Evolutionary conservation across 2,888 invertebrate species (phyloP).

Genomic region (Stomorhina lunata): DNA sequence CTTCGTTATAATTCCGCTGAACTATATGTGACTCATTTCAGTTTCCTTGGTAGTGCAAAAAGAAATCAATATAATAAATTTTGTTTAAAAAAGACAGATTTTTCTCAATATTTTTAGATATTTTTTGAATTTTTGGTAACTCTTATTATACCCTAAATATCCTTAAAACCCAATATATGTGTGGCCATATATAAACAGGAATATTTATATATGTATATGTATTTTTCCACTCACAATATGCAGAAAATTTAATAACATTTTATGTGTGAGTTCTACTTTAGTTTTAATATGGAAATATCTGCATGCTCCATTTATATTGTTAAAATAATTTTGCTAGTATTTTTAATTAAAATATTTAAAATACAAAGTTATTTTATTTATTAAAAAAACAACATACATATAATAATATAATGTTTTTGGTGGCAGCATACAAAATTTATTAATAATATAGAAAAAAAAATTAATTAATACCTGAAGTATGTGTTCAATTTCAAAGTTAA

Average conservation of each 20-base stretch:
- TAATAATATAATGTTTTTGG: constrained; percentile 1
- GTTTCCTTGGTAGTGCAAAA: too few relatives aligned
- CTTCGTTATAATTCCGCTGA: not conserved
- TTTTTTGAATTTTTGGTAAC: not conserved
- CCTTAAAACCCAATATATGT: not conserved
- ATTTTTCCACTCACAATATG: not conserved
- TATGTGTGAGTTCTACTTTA: not conserved
- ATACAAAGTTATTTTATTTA: constrained; percentile 34
- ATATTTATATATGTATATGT: not conserved
- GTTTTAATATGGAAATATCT: not conserved
- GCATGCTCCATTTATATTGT: constrained; percentile 28
- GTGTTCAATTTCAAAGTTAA: not conserved
- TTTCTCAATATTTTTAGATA: not conserved
- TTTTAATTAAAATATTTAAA: constrained; percentile 56
- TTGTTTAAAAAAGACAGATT: not conserved
- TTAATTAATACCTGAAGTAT: constrained; percentile 14
- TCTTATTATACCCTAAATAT: not conserved
- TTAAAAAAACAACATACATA: too few relatives aligned
- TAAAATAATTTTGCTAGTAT: constrained; percentile 29
- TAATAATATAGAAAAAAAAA: not conserved
- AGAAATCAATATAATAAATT: not conserved
- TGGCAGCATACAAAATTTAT: not conserved
- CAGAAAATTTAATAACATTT: constrained; percentile 1
- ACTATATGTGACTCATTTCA: too few relatives aligned
- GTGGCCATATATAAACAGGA: not conserved